Evolutionary conservation across 1,140 invertebrate species (phyloP).

Genomic region (Listronotus bonariensis): DNA sequence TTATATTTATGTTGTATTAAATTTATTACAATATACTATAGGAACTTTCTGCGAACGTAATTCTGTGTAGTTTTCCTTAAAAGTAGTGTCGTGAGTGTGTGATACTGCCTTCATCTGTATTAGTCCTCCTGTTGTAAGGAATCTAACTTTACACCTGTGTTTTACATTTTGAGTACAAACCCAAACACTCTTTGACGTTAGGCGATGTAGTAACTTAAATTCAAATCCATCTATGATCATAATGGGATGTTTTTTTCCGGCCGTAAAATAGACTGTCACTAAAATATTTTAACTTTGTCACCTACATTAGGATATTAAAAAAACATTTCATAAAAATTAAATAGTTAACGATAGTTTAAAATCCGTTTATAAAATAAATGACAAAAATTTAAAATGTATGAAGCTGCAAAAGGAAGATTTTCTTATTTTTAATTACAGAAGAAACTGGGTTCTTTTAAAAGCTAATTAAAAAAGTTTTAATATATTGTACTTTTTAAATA

Average conservation of each 20-base stretch:
- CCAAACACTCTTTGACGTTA: slow-evolving; percentile 17
- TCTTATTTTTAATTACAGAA: too few relatives aligned
- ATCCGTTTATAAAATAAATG: too few relatives aligned
- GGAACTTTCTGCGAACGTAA: slow-evolving; percentile 11
- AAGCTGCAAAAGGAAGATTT: too few relatives aligned
- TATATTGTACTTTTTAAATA: too few relatives aligned
- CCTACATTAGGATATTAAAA: background rate
- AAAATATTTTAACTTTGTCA: slow-evolving; percentile 6
- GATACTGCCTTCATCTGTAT: slow-evolving; percentile 19
- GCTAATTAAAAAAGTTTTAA: too few relatives aligned
- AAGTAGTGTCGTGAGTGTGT: slow-evolving; percentile 24
- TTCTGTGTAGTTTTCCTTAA: slow-evolving; percentile 15
- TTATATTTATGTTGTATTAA: too few relatives aligned
- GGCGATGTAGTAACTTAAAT: slow-evolving; percentile 32
- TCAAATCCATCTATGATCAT: slow-evolving; percentile 39
- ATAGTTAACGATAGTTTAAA: background rate
- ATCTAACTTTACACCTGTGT: slow-evolving; percentile 29
- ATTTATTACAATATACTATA: slow-evolving; percentile 8
- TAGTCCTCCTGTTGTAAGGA: slow-evolving; percentile 15
- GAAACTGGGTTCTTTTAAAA: too few relatives aligned
- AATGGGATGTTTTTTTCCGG: too few relatives aligned
- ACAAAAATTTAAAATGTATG: too few relatives aligned
- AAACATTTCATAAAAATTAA: background rate
- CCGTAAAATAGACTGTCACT: slow-evolving; percentile 39
- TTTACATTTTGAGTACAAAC: slow-evolving; percentile 27